Percentiles rank a stretch among this genome's conserved stretches.
These are phyloP conservation scores for Chromobotia macracanthus DNA, from an alignment of 2,797 vertebrate genomes.

Conservation along the genomic window DNA sequence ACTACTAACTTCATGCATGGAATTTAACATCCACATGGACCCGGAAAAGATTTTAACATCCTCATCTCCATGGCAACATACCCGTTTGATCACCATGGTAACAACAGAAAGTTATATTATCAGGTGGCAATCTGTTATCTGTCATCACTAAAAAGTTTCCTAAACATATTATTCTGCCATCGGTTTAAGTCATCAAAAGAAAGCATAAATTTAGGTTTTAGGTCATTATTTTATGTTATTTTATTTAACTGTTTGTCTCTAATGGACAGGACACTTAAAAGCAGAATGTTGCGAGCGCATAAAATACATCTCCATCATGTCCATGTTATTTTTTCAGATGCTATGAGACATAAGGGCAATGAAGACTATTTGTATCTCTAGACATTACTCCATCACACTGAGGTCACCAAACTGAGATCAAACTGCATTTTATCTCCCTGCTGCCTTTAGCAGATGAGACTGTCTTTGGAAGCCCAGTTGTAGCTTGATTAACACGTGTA, in stretches of 20 bases:
- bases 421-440: background rate
- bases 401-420: background rate
- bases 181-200: background rate
- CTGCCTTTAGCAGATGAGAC: background rate
- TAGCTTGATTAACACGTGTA: background rate
- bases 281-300: background rate
- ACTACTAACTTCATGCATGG: background rate
- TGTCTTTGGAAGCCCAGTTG: background rate
- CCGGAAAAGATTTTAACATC: background rate
- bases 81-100: background rate
- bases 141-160: background rate
- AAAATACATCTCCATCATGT: background rate
- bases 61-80: slow-evolving; percentile 1
- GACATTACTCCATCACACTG: background rate
- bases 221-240: too few relatives aligned
- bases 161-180: background rate
- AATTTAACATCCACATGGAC: background rate
- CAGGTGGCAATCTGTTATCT: background rate
- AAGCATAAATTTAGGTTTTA: background rate
- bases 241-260: too few relatives aligned
- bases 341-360: background rate
- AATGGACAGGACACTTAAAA: too few relatives aligned
- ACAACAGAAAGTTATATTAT: slow-evolving; percentile 2
- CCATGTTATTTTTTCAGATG: background rate
- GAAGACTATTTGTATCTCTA: background rate